Evolutionary conservation across 23 tunicate genomes (phyloP).

Genomic region (Aplidium turbinatum): DNA sequence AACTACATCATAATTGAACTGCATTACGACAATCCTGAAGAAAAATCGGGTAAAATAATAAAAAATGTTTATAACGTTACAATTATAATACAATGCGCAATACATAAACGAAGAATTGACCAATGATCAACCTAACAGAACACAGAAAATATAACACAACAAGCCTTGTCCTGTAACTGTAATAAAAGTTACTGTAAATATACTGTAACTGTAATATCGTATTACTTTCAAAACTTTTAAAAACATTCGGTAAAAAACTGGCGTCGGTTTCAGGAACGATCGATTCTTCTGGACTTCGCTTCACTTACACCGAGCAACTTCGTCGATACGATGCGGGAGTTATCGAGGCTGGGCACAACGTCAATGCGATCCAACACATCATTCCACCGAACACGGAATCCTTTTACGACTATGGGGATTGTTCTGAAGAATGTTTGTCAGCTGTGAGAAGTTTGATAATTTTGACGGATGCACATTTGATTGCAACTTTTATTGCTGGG

Average conservation of each 20-base stretch:
- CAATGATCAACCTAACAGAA: too few relatives aligned
- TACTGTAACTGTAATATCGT: too few relatives aligned
- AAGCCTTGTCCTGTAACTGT: too few relatives aligned
- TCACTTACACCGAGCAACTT: slow-evolving; percentile 34
- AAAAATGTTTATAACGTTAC: not conserved
- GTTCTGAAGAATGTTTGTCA: slow-evolving; percentile 21
- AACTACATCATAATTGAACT: slow-evolving; percentile 44
- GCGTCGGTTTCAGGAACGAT: slow-evolving; percentile 43
- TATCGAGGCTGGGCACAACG: slow-evolving; percentile 29
- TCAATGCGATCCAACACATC: not conserved
- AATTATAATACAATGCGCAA: not conserved
- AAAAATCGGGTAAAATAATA: slow-evolving; percentile 20
- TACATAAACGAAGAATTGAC: too few relatives aligned
- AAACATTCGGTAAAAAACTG: too few relatives aligned
- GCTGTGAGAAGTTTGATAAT: too few relatives aligned
- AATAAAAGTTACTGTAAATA: too few relatives aligned
- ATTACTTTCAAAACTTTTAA: too few relatives aligned
- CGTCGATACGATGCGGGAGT: slow-evolving; percentile 62
- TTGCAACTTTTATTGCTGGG: too few relatives aligned
- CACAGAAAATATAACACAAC: too few relatives aligned
- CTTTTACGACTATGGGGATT: slow-evolving; percentile 27
- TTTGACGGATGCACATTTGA: too few relatives aligned
- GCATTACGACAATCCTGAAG: slow-evolving; percentile 57
- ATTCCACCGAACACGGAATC: slow-evolving; percentile 57
- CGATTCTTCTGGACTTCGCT: slow-evolving; percentile 46